These are phyloP conservation scores for Allophyes oxyacanthae DNA, from an alignment of 2,888 invertebrate species.

Conservation along the genomic window DNA sequence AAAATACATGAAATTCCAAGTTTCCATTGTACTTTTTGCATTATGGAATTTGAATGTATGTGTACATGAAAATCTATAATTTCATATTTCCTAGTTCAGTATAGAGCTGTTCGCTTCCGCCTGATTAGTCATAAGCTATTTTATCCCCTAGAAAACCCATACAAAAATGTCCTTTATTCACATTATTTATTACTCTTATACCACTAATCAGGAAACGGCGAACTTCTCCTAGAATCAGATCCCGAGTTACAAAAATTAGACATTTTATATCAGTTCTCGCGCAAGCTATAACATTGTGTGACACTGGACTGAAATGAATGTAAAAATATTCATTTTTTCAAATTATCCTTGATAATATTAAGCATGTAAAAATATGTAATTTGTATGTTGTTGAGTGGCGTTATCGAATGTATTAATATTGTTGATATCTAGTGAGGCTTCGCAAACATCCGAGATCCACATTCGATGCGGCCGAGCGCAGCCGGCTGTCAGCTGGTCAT, in stretches of 20 bases:
- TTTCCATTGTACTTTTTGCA: conserved; percentile 19
- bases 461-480: conserved; percentile 27
- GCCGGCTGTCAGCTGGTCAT: conserved; percentile 34
- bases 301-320: conserved; percentile 45
- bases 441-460: conserved; percentile 52
- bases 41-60: conserved; percentile 21
- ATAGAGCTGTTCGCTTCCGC: conserved; percentile 27
- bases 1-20: conserved; percentile 32
- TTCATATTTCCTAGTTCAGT: conserved; percentile 30
- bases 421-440: conserved; percentile 52
- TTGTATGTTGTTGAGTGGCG: conserved; percentile 43
- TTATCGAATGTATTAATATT: conserved; percentile 49
- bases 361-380: conserved; percentile 48
- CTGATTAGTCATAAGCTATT: conserved; percentile 35
- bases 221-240: conserved; percentile 18
- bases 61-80: conserved; percentile 26
- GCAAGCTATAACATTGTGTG: conserved; percentile 19
- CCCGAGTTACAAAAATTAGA: conserved; percentile 26
- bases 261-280: conserved; percentile 28
- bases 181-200: conserved; percentile 34
- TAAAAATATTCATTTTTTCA: conserved; percentile 47
- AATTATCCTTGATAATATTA: conserved; percentile 49
- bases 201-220: conserved; percentile 30
- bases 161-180: conserved; percentile 56
- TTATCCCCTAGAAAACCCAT: conserved; percentile 58